phyloP scores from a whole-genome alignment of 1,140 invertebrate genomes.

The Diuraphis noxia region DNA sequence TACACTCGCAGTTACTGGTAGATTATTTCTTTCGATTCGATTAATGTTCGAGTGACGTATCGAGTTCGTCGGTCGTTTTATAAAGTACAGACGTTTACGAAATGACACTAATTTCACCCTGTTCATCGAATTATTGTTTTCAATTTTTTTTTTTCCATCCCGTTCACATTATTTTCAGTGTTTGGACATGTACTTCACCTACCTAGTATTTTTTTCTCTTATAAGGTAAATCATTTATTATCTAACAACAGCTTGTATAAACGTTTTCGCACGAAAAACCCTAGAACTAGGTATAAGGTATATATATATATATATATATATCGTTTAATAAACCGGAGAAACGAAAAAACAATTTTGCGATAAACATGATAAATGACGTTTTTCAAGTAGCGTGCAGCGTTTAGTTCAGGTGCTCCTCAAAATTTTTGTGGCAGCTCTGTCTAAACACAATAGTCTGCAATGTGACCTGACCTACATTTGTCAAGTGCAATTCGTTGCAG shows the following conservation, averaged over 20 bases:
- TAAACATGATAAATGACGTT: constrained; percentile 28
- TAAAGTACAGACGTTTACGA: background rate
- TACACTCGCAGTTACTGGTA: background rate
- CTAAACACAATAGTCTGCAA: background rate
- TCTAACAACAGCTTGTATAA: background rate
- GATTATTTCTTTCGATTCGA: background rate
- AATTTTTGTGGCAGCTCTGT: background rate
- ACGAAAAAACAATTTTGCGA: constrained; percentile 8
- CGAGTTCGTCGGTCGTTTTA: background rate
- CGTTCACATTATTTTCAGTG: background rate
- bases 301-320: background rate
- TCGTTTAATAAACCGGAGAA: background rate
- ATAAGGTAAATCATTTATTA: constrained; percentile 3
- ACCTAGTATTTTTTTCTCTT: background rate
- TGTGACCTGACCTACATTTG: constrained; percentile 10
- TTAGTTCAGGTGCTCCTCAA: background rate
- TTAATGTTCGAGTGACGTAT: background rate
- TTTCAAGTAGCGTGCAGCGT: constrained; percentile 27
- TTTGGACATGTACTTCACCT: background rate
- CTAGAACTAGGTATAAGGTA: background rate
- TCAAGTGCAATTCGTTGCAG: background rate
- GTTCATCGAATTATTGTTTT: background rate
- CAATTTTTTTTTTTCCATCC: background rate
- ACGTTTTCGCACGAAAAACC: background rate
- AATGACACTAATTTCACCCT: background rate